Evolutionary conservation across 2,113 vertebrate genomes (phyloP).

Genomic region (Carettochelys insculpta): DNA sequence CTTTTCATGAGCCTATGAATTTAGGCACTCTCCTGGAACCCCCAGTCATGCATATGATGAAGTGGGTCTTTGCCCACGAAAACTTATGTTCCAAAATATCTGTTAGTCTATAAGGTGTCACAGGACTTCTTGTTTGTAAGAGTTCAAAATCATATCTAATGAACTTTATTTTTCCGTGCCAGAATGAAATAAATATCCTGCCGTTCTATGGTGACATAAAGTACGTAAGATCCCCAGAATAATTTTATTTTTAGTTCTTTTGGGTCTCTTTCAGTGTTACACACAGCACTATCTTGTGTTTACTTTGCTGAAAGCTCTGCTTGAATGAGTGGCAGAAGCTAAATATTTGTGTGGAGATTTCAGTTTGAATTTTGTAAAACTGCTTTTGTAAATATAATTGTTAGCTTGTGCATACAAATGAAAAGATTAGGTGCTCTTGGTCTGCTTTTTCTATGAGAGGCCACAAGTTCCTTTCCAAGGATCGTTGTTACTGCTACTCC

Average conservation of each 20-base stretch:
- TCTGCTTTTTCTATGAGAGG: not conserved
- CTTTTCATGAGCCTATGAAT: too few species aligned
- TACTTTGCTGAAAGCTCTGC: not conserved
- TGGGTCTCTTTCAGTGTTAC: not conserved
- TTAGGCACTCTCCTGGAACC: too few species aligned
- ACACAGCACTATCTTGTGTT: not conserved
- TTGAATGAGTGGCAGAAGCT: not conserved
- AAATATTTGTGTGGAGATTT: not conserved
- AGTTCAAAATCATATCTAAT: not conserved
- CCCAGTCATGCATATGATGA: too few species aligned
- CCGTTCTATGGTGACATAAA: not conserved
- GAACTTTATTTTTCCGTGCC: not conserved
- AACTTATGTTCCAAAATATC: too few species aligned
- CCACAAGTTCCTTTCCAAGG: not conserved
- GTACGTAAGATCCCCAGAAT: accelerated
- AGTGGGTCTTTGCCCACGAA: too few species aligned
- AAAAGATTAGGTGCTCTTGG: not conserved
- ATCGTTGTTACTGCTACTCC: not conserved
- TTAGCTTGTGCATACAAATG: not conserved
- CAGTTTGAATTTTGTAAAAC: not conserved
- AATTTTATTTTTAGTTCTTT: not conserved
- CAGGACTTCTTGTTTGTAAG: too few species aligned
- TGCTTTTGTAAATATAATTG: not conserved
- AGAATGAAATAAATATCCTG: not conserved
- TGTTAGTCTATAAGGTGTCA: too few species aligned